Conservation (phyloP, 2,888 invertebrate species). For the Thereva unica region DNA sequence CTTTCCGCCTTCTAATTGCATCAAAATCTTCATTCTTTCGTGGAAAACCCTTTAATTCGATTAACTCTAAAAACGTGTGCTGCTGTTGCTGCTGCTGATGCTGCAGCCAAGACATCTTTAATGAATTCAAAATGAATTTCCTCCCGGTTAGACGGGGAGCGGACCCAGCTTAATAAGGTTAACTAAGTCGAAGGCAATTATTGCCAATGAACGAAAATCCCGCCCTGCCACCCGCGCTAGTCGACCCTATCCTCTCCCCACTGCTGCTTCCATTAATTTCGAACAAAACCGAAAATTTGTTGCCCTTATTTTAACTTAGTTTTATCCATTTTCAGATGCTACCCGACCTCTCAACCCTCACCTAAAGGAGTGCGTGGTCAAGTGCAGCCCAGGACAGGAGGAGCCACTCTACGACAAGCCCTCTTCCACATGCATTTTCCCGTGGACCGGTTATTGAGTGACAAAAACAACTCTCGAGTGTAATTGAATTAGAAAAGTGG, state of each 20-base stretch:
- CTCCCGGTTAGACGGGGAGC: constrained; percentile 25
- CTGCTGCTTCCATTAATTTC: constrained; percentile 6
- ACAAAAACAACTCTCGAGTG: constrained; percentile 11
- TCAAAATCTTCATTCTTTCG: no score
- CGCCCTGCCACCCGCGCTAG: background rate
- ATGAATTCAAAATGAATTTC: constrained; percentile 35
- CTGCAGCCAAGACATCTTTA: background rate
- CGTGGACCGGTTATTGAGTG: constrained; percentile 12
- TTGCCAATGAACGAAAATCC: constrained; percentile 9
- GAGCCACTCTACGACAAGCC: background rate
- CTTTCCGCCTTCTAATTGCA: no score
- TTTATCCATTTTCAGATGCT: constrained; percentile 24
- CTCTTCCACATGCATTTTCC: no score
- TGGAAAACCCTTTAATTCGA: no score
- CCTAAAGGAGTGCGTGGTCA: constrained; percentile 19
- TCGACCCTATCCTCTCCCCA: no score
- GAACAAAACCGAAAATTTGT: constrained; percentile 1
- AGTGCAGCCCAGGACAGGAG: background rate
- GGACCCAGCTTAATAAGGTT: constrained; percentile 29
- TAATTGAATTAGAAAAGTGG: constrained; percentile 28
- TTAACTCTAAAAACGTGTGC: no score
- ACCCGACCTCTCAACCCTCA: constrained; percentile 20
- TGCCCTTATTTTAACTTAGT: constrained; percentile 23
- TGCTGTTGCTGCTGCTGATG: background rate
- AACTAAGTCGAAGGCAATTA: constrained; percentile 27